Evolutionary conservation across 2,113 vertebrate species (phyloP).

Genomic region (Plestiodon gilberti): DNA sequence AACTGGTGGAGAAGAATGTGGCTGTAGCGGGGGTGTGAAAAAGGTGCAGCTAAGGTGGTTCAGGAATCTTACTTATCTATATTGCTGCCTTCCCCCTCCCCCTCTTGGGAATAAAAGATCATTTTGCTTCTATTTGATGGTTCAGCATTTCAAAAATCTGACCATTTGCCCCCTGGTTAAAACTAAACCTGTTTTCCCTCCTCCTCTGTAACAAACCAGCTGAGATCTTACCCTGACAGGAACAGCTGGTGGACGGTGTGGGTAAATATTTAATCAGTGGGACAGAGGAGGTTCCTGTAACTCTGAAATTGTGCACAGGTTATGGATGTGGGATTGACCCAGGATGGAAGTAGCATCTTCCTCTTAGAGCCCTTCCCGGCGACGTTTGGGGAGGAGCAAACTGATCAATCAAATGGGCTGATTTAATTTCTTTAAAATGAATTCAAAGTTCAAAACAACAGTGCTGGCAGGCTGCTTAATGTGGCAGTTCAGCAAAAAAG

Average conservation of each 20-base stretch:
- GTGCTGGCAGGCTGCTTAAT: background rate
- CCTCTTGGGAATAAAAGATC: constrained; percentile 43
- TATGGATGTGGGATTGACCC: background rate
- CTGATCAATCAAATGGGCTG: background rate
- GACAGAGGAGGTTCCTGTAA: background rate
- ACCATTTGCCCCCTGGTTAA: constrained; percentile 66
- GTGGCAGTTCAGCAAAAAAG: no score
- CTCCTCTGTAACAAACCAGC: constrained; percentile 7
- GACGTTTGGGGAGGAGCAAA: background rate
- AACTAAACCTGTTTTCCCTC: constrained; percentile 60
- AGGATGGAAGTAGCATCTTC: background rate
- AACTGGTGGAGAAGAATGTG: no score
- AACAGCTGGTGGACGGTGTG: constrained; percentile 12
- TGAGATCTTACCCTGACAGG: background rate
- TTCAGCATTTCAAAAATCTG: constrained; percentile 65
- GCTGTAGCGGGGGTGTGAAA: background rate
- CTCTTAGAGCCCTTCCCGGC: background rate
- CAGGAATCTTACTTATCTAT: constrained; percentile 28
- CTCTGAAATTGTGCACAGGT: background rate
- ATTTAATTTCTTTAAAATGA: background rate
- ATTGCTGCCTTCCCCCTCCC: background rate
- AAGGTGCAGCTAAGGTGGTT: background rate
- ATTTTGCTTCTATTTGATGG: constrained; percentile 50
- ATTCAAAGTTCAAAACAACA: background rate
- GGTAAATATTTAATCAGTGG: constrained; percentile 53